Evolutionary conservation across 2,113 vertebrate genomes (phyloP), one percentile per base, ranked within the genome.

Genomic region (Pheucticus melanocephalus): DNA sequence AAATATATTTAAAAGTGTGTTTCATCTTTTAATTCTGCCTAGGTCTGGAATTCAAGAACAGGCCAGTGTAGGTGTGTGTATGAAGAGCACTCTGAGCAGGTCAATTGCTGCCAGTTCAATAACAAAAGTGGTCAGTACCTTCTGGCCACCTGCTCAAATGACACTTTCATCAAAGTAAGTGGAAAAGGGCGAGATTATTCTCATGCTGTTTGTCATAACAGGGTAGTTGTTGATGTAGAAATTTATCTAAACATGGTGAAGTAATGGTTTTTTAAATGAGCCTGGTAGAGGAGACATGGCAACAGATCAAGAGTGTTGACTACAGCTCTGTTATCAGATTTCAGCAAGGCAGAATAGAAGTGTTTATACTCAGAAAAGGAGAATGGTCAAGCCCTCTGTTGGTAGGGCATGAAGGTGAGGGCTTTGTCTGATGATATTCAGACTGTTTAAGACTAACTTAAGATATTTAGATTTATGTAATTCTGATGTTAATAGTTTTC

Each of bases 41-140:
- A 99, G 99, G 94, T 99, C 77, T 99, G 99, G 99, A 99, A 98
- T 75, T 98, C 98, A 48, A 81, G 98, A 93, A 98, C 96, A 44
- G 99, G 98, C 23, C 91, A 94, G 23, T 97, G 99, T 77, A 85
- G 97, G 19, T 92, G 97, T 48, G 91, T 95, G 6, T 99, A 99
- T 16, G 96, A 98, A 30, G 99, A 99, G 48, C 99, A 99, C 18
- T 91, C 97, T 1, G 99, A 99, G 95, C 99, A 99, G 94, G 98
- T 99, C 93, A 99, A 98, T 54, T 99, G 99, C 97, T 99, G 99
- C 92, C 98, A 98, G 96, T 99, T 99, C 82, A 99, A 98, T 76
- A 99, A 99, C 93, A 97, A 75, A 7, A 80, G 88, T 45, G 96
- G 80, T 8, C 98, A 94, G 51, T 97, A 98, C 88, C 98, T 99